Evolutionary conservation across 37 sponge, comb jelly and placozoan species (phyloP).

Genomic region (Beroe ovata): DNA sequence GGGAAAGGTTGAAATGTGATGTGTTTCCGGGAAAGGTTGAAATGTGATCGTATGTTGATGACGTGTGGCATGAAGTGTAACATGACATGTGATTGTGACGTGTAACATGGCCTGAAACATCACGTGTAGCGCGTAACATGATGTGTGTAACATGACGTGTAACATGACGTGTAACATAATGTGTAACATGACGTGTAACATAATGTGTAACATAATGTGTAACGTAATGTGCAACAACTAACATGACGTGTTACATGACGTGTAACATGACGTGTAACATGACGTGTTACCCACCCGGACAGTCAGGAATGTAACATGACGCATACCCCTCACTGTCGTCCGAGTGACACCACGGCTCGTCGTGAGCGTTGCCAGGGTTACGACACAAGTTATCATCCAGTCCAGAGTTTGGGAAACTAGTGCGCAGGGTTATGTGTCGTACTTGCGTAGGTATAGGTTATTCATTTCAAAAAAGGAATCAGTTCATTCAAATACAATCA

Average conservation of each 20-base stretch:
- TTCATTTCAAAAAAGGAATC: too few relatives aligned
- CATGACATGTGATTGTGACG: neutral
- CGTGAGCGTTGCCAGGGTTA: neutral
- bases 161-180: neutral
- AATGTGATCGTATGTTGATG: too few relatives aligned
- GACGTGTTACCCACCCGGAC: neutral
- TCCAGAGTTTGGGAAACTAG: neutral
- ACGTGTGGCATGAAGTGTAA: neutral
- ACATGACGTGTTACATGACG: neutral
- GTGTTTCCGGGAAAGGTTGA: too few relatives aligned
- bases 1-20: too few relatives aligned
- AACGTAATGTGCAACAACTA: neutral
- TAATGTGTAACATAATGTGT: too few relatives aligned
- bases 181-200: too few relatives aligned
- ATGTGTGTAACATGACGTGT: neutral
- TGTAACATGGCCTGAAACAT: too few relatives aligned
- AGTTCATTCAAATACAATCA: too few relatives aligned
- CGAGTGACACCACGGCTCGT: neutral
- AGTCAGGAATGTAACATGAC: neutral
- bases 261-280: too few relatives aligned
- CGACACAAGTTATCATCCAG: neutral
- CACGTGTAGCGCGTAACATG: neutral
- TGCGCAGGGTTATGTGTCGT: too few relatives aligned
- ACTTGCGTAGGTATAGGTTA: too few relatives aligned
- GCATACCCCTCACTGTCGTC: neutral